Percentiles rank a stretch among this genome's conserved stretches.
These are phyloP conservation scores for Xerus rutilus DNA, from an alignment of 2,797 vertebrate genomes.

Conservation along the genomic window DNA sequence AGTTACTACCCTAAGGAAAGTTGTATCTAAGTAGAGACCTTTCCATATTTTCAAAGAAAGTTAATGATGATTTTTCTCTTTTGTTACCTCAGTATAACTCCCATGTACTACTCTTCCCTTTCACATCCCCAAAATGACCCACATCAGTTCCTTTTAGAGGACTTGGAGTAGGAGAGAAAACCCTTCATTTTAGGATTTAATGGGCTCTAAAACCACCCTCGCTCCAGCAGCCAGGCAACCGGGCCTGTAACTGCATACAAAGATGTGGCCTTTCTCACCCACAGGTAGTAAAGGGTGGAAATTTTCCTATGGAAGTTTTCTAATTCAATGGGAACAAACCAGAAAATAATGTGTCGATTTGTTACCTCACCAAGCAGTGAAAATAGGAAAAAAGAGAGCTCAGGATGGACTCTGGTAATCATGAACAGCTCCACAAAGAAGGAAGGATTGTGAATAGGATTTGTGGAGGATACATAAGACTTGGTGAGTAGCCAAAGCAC, in stretches of 20 bases:
- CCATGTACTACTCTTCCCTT: neutral
- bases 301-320: slow-evolving; percentile 12
- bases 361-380: slow-evolving; percentile 7
- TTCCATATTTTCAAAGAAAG: neutral
- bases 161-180: slow-evolving; percentile 15
- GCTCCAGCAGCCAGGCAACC: neutral
- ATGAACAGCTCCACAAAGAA: neutral
- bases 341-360: slow-evolving; percentile 42
- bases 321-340: neutral
- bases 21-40: neutral
- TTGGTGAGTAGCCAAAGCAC: slow-evolving; percentile 24
- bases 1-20: neutral
- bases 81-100: neutral
- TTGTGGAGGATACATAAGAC: neutral
- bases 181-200: neutral
- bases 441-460: neutral
- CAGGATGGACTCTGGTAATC: neutral
- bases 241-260: neutral
- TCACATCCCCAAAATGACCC: neutral
- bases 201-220: neutral
- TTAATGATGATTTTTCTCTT: neutral
- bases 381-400: slow-evolving; percentile 36
- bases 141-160: neutral
- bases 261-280: neutral
- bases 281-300: neutral